Evolutionary conservation across 2,113 vertebrate species (phyloP).

Genomic region (Otis tarda): DNA sequence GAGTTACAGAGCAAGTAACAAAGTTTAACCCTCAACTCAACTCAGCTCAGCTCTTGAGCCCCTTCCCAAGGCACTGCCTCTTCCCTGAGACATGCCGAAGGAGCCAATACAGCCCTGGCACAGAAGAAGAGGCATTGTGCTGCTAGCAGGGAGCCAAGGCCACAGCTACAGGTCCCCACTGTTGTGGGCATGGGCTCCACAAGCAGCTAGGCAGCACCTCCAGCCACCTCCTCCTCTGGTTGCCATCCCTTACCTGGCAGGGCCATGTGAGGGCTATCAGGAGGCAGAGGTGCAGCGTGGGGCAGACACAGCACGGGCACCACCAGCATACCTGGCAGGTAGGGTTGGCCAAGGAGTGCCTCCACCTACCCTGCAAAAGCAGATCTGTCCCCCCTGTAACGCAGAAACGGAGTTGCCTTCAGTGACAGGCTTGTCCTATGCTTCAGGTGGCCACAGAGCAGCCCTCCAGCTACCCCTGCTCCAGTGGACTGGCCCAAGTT

Average conservation of each 20-base stretch:
- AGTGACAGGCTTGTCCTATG: not conserved
- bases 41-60: not conserved
- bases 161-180: not conserved
- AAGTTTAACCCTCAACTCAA: not conserved
- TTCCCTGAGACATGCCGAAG: not conserved
- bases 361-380: not conserved
- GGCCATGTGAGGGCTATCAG: not conserved
- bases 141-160: not conserved
- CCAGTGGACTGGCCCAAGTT: accelerated
- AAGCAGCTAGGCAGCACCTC: not conserved
- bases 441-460: not conserved
- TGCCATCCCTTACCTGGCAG: not conserved
- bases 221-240: not conserved
- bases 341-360: not conserved
- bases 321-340: too few species aligned
- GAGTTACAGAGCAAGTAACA: not conserved
- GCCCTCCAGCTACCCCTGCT: not conserved
- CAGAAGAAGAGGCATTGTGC: not conserved
- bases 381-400: not conserved
- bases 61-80: not conserved
- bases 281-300: not conserved
- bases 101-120: accelerated
- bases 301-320: not conserved
- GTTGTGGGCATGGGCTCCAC: not conserved
- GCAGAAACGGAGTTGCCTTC: not conserved